Conservation (phyloP, 2,888 invertebrate species). For the Argyresthia goedartella region DNA sequence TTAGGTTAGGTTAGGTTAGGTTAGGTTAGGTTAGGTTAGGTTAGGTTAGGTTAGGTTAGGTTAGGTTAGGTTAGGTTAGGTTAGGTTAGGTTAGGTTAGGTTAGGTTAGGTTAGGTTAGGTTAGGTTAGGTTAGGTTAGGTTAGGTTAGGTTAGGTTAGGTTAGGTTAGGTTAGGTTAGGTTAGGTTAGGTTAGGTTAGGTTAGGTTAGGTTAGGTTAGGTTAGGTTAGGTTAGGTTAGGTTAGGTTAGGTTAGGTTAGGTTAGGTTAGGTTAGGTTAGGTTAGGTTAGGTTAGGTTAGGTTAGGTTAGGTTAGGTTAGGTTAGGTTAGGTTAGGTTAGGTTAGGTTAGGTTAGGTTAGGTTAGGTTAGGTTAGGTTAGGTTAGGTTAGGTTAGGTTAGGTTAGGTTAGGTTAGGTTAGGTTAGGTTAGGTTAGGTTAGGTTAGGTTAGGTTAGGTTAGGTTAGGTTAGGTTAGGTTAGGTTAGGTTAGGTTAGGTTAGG, state of each 20-base stretch:
- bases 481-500: slow-evolving; percentile 10
- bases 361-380: slow-evolving; percentile 1
- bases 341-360: slow-evolving; percentile 1
- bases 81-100: background rate
- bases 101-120: slow-evolving; percentile 3
- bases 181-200: slow-evolving; percentile 4
- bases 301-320: slow-evolving; percentile 1
- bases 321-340: slow-evolving; percentile 1
- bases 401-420: slow-evolving; percentile 1
- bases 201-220: slow-evolving; percentile 2
- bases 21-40: slow-evolving; percentile 16
- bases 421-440: slow-evolving; percentile 3
- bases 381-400: slow-evolving; percentile 1
- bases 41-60: slow-evolving; percentile 15
- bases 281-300: slow-evolving; percentile 1
- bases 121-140: slow-evolving; percentile 4
- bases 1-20: slow-evolving; percentile 18
- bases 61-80: slow-evolving; percentile 19
- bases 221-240: slow-evolving; percentile 4
- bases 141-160: slow-evolving; percentile 3
- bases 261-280: slow-evolving; percentile 2
- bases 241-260: slow-evolving; percentile 2
- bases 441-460: slow-evolving; percentile 7
- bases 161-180: slow-evolving; percentile 4
- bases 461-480: slow-evolving; percentile 8